Base-by-base conservation (phyloP, 2,797 vertebrate genomes). In the Mustela erminea region DNA sequence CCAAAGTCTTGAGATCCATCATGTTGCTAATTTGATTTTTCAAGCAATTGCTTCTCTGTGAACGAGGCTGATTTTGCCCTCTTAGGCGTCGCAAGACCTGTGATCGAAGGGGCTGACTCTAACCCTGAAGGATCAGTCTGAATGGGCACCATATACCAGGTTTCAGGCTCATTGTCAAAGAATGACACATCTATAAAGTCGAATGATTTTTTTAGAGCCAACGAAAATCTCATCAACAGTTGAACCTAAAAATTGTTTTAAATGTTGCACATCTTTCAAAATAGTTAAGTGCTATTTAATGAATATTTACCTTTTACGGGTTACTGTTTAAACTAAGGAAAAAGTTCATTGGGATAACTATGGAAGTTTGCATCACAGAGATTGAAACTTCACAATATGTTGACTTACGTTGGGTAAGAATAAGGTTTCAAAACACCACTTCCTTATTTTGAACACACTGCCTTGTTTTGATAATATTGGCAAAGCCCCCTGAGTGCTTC, bases 11-110 rank as follows among this genome's bases (percentile, higher is more conserved):
- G 96, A 98, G 96, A 97, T 98, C 96, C 88, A 90, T 98, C 91
- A 80, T 83, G 68, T 96, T 97, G 93, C 91, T 98, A 97, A 98
- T 98, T 98, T 98, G 90, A 98, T 98, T 98, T 98, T 92, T 97
- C 78, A 82, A 87, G 54, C 90, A 97, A 96, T 97, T 97, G 85
- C 87, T 98, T 97, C 84, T 96, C 72, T 93, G 58, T 78, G 81
- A 97, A 87, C 86, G 78, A 96, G 49, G 77, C 66, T 95, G 74
- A 95, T 80, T 96, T 98, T 97, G 60, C 64, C 68, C 92, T 77
- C 52, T 97, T 52, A 25, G 95, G 97, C 92, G 49, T 32, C 43
- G 35, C n/a, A 82, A 78, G 62, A 70, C 29, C 84, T 38, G n/a
- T 23, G 35, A 46, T 58, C n/a, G 35, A 78, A 90, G 75, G 41